Evolutionary conservation across 1,140 invertebrate species (phyloP).

Genomic region (Apis florea): DNA sequence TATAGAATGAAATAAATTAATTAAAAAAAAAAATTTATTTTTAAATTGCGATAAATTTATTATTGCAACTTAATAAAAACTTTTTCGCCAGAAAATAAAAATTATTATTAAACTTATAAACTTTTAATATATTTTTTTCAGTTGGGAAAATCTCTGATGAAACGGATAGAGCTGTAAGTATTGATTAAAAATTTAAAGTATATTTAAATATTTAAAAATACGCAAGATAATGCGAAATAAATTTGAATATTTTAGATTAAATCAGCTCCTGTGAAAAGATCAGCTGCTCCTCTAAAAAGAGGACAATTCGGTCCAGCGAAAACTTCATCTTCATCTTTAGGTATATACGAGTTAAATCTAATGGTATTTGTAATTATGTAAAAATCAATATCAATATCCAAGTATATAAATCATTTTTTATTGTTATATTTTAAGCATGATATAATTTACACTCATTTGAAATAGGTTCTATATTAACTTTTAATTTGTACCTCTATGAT

Average conservation of each 20-base stretch:
- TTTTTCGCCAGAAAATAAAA: too few relatives aligned
- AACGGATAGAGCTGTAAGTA: constrained; percentile 75
- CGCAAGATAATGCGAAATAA: neutral
- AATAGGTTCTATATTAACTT: constrained; percentile 5
- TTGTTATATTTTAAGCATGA: constrained; percentile 56
- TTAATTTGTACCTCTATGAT: neutral
- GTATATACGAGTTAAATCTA: constrained; percentile 54
- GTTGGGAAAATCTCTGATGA: constrained; percentile 75
- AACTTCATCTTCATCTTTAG: constrained; percentile 65
- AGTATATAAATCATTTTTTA: neutral
- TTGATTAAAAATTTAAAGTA: neutral
- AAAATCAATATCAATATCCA: constrained; percentile 15
- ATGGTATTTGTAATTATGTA: neutral
- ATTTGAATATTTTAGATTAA: constrained; percentile 68
- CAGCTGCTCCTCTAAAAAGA: constrained; percentile 67
- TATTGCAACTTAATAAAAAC: too few relatives aligned
- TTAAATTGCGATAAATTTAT: neutral
- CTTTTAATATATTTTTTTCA: constrained; percentile 58
- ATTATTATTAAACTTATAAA: neutral
- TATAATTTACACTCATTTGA: constrained; percentile 33
- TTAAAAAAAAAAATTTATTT: neutral
- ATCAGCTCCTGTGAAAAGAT: constrained; percentile 75
- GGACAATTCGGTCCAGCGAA: constrained; percentile 76
- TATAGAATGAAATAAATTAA: neutral
- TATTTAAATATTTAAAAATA: neutral